Base-by-base conservation (phyloP, 2,797 vertebrate genomes). In the Nothura maculosa region DNA sequence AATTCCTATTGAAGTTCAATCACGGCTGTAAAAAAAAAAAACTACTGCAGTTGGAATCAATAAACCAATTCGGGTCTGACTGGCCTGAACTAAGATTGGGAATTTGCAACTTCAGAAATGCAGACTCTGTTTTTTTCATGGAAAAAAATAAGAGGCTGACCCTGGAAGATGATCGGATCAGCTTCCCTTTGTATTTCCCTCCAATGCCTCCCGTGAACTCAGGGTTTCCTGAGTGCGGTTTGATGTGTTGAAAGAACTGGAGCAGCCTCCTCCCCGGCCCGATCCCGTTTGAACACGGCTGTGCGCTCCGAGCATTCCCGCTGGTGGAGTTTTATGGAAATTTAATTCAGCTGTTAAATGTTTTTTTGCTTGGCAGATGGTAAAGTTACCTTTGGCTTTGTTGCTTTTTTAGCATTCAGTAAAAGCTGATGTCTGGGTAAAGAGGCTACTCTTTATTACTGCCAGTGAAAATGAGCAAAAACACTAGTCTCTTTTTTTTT, bases 1-100 rank as follows among this genome's bases (percentile, higher is more conserved):
- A 95, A 96, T 94, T 96, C 68, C 48, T 58, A 72, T 40, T 66
- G 85, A 86, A 91, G 85, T 95, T 93, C 86, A 72, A 6, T 95
- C 58, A 5, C 85, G 73, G 89, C 75, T 63, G 66, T 87, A 86
- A 87, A 5, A 72, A 45, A 87, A 14, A 5, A 55, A 34, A 17
- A 12, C 12, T 8, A 3, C 74, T 72, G 48, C 70, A 78, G 8
- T 50, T 75, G 74, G 93, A 92, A 75, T 70, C 72, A 45, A 38
- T 82, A 78, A 94, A 95, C 70, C 90, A 93, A 86, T 90, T 18
- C 30, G 62, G 4, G 6, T 36, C n/a, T 60, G 79, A 86, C 7
- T 64, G 89, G 73, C 58, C 30, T 62, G 63, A 20, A 82, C n/a
- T 68, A 34, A 55, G 57, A 30, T 5, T 1, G 6, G 21, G 25